Percentiles rank a stretch among this genome's conserved stretches.
Conservation (phyloP, 2,113 vertebrate genomes). For the Siniperca chuatsi region DNA sequence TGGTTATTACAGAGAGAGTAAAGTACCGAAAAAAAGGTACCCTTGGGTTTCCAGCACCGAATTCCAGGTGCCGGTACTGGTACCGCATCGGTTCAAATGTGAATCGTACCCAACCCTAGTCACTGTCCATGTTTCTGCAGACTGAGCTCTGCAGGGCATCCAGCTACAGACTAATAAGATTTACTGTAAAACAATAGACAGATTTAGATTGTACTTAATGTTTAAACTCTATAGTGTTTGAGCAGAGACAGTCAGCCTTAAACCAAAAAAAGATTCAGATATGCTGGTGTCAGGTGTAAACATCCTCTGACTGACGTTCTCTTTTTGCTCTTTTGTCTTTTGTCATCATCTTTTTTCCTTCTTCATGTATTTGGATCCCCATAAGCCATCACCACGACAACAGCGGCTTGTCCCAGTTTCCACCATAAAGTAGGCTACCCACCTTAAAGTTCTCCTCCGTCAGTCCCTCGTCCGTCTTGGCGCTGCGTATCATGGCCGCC, state of each 20-base stretch:
- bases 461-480: conserved; percentile 95
- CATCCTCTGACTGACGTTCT: no score
- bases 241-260: not conserved
- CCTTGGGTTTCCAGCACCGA: no score
- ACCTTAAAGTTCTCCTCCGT: conserved; percentile 99
- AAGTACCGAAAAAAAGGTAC: no score
- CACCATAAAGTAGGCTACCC: conserved; percentile 6
- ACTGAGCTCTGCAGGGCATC: not conserved
- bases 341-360: not conserved
- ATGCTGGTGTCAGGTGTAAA: no score
- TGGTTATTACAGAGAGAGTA: no score
- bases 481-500: conserved; percentile 97
- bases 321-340: not conserved
- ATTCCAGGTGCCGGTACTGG: no score
- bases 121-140: not conserved
- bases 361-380: not conserved
- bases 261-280: no score
- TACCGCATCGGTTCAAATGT: no score
- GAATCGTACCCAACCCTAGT: no score
- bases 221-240: not conserved
- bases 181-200: not conserved
- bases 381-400: not conserved
- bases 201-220: not conserved
- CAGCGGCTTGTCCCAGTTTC: not conserved
- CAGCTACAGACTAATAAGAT: not conserved